These are phyloP conservation scores for Apostichopus californicus DNA, from an alignment of 35 echinoderm and acorn worm species.

Conservation along the genomic window DNA sequence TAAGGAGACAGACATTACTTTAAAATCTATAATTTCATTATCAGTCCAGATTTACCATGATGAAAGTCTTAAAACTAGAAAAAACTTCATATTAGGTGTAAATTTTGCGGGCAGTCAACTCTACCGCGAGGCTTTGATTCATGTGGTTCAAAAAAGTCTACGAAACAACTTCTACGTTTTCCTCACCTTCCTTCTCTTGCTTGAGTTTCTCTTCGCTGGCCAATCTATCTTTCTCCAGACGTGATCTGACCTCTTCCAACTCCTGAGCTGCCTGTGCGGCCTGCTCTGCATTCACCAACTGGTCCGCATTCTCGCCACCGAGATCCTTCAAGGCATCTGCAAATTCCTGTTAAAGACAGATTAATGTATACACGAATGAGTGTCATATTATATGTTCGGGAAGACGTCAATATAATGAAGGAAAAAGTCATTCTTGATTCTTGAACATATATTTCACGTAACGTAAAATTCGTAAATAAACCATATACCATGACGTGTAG, in stretches of 20 bases:
- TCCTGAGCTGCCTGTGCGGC: slow-evolving; percentile 86
- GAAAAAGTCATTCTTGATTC: too few relatives aligned
- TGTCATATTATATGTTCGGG: too few relatives aligned
- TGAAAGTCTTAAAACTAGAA: background rate
- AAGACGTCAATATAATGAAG: too few relatives aligned
- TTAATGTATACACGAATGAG: background rate
- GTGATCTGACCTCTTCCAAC: slow-evolving; percentile 80
- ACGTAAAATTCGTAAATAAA: too few relatives aligned
- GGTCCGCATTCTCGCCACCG: slow-evolving; percentile 70
- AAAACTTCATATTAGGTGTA: background rate
- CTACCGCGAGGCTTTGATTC: background rate
- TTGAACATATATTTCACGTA: too few relatives aligned
- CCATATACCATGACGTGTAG: too few relatives aligned
- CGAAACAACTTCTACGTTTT: too few relatives aligned
- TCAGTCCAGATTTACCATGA: too few relatives aligned
- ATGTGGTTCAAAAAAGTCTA: background rate
- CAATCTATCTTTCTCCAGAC: slow-evolving; percentile 80
- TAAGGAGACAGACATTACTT: too few relatives aligned
- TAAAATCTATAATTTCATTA: too few relatives aligned
- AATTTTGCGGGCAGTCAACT: too few relatives aligned
- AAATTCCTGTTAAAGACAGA: slow-evolving; percentile 63
- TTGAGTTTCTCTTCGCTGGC: slow-evolving; percentile 84
- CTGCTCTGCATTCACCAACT: slow-evolving; percentile 89
- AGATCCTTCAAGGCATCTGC: slow-evolving; percentile 89
- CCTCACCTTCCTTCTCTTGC: slow-evolving; percentile 88